These are phyloP conservation scores for Babylonia areolata DNA, from an alignment of 1,140 invertebrate genomes.

Conservation along the genomic window DNA sequence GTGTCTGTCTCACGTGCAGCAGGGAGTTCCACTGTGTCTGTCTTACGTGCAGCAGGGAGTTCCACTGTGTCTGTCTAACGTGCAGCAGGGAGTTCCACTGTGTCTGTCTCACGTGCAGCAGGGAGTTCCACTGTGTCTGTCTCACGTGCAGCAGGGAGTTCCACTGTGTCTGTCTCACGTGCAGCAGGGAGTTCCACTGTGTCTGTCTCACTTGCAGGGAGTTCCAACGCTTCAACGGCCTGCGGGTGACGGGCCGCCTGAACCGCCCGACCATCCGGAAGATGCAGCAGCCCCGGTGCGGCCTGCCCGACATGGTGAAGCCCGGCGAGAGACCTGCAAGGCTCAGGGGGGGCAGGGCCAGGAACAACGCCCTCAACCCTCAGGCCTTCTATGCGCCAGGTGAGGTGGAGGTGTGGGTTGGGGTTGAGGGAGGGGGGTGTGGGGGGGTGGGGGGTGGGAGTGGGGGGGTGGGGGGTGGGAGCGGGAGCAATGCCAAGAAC, in stretches of 20 bases:
- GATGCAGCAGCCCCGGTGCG: slow-evolving; percentile 60
- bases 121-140: no score
- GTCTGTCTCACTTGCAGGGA: no score
- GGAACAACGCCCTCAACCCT: background rate
- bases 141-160: no score
- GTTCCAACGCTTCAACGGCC: slow-evolving; percentile 58
- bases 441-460: background rate
- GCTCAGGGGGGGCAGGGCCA: background rate
- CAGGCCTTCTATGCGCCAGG: slow-evolving; percentile 39
- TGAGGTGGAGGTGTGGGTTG: slow-evolving; percentile 16
- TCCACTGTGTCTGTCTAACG: no score
- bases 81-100: no score
- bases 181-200: no score
- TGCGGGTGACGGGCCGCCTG: slow-evolving; percentile 49
- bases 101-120: no score
- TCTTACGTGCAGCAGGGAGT: no score
- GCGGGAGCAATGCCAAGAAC: background rate
- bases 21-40: no score
- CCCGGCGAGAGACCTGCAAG: slow-evolving; percentile 4
- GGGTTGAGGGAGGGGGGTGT: no score
- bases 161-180: no score
- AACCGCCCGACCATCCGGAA: slow-evolving; percentile 45
- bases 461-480: background rate
- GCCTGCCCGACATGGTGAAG: slow-evolving; percentile 56
- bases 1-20: no score